phyloP scores from a whole-genome alignment of 2,113 vertebrate genomes.

The Paramormyrops kingsleyae region DNA sequence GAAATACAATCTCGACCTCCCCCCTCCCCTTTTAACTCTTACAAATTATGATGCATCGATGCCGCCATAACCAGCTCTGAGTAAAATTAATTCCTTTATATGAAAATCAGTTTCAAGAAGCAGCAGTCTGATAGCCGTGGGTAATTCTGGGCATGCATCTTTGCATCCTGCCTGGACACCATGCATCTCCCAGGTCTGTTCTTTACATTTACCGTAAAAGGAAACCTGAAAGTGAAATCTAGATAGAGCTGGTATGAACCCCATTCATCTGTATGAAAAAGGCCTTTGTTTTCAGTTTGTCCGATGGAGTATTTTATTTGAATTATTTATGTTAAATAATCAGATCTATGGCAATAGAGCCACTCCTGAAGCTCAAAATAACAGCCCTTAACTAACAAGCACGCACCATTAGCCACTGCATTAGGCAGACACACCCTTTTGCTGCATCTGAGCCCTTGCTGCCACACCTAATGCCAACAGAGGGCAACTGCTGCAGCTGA shows the following conservation, averaged over 20 bases:
- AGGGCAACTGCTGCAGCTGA: not conserved
- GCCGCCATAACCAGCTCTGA: not conserved
- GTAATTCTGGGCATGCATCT: not conserved
- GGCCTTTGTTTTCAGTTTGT: not conserved
- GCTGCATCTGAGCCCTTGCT: not conserved
- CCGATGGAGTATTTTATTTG: not conserved
- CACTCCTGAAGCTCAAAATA: not conserved
- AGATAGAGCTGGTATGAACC: slow-evolving; percentile 24
- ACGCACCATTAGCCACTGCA: not conserved
- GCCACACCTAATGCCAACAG: not conserved
- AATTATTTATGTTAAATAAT: not conserved
- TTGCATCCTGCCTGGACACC: not conserved
- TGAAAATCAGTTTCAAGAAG: not conserved
- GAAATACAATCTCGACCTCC: slow-evolving; percentile 47
- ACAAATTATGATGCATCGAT: not conserved
- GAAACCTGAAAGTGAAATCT: slow-evolving; percentile 19
- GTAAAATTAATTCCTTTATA: not conserved
- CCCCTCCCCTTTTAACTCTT: not conserved
- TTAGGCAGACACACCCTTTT: not conserved
- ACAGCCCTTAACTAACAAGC: not conserved
- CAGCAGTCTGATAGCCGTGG: not conserved
- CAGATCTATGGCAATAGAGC: not conserved
- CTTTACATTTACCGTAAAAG: not conserved
- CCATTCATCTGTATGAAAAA: not conserved
- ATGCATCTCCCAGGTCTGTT: not conserved